phyloP scores from a whole-genome alignment of 2,797 vertebrate species.

The Enteromius afrohamiltoni region DNA sequence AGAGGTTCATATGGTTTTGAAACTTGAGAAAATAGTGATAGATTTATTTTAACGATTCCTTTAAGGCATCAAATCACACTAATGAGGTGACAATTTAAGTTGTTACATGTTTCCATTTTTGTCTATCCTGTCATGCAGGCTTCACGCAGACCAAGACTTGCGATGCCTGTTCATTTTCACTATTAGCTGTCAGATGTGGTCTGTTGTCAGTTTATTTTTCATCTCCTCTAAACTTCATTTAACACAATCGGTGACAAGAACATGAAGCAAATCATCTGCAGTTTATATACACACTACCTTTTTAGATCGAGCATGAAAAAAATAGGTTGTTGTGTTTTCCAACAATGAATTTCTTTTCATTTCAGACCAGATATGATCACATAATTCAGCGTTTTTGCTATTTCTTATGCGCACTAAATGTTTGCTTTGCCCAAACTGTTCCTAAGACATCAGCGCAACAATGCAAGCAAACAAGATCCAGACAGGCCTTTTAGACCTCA shows the following conservation, averaged over 20 bases:
- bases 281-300: not conserved
- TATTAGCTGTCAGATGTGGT: slow-evolving; percentile 9
- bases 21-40: slow-evolving; percentile 1
- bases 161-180: not conserved
- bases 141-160: not conserved
- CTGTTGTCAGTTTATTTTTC: slow-evolving; percentile 3
- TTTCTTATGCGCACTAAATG: slow-evolving; percentile 39
- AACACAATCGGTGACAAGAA: not conserved
- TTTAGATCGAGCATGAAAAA: not conserved
- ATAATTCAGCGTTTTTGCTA: not conserved
- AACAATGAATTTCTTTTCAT: not conserved
- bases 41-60: not conserved
- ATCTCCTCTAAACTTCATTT: not conserved
- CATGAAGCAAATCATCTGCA: not conserved
- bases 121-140: slow-evolving; percentile 14
- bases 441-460: not conserved
- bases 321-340: not conserved
- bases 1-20: not conserved
- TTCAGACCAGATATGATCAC: not conserved
- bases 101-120: slow-evolving; percentile 20
- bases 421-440: not conserved
- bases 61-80: slow-evolving; percentile 18
- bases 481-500: not conserved
- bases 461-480: not conserved
- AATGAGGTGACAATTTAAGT: slow-evolving; percentile 33